Base-by-base conservation (phyloP, 1,140 invertebrate species). In the Adelges cooleyi region DNA sequence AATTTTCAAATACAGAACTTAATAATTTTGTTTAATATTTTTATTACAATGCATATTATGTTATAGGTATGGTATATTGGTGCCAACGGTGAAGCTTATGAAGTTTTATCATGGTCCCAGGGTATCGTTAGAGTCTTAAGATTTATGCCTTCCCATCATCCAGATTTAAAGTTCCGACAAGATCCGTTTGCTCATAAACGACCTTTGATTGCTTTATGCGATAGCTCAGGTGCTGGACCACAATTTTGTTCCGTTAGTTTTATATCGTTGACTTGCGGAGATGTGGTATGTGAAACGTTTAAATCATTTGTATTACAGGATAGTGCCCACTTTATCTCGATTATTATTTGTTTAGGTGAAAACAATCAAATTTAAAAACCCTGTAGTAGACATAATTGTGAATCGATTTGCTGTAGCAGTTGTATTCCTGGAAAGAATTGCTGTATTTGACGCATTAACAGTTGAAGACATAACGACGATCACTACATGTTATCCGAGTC, bases 311-410 rank as follows among this genome's bases (percentile, higher is more conserved):
- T 36, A 15, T 25, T 27, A 42, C 20, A 46, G n/a, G 15, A 17
- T 8, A 13, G 29, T 33, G 5, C 11, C 11, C 29, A 33, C 11
- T 11, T 33, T 33, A 33, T 33, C 5, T 11, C 11, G 5, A 33
- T 33, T 38, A 70, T 67, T 62, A 51, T 67, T 20, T 49, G 25
- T 62, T 70, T 68, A 85, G 80, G 81, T 87, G 2, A 91, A 92
- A 74, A 88, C 83, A 71, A 88, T 95, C 67, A 92, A 93, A 75
- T 98, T 96, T 77, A 93, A 93, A 74, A 89, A 87, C 74, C 84
- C 86, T 8, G 85, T 98, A 23, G 80, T 87, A 69, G 91, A 95
- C 75, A 85, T 98, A 40, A 73, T 89, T 67, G 87, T 89, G 33
- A 93, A 92, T 77, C 83, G 83, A 67, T 79, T 84, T 44, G 87